Conservation (phyloP, 2,797 vertebrate genomes). For the Crax fasciolata region DNA sequence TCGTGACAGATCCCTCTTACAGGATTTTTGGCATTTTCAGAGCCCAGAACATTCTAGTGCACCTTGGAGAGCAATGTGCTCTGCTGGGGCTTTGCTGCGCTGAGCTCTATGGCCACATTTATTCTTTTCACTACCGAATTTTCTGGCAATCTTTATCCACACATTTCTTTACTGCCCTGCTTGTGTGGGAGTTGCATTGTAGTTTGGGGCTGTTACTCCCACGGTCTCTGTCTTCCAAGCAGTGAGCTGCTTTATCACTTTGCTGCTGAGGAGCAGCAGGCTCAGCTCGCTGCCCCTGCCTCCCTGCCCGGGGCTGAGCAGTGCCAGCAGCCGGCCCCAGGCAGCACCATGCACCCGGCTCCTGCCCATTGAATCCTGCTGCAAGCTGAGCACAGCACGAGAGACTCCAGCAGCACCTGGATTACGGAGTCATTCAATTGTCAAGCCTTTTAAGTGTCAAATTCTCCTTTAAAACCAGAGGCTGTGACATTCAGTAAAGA, state of each 20-base stretch:
- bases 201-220: fast-evolving
- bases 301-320: not conserved
- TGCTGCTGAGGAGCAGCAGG: not conserved
- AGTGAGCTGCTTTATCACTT: fast-evolving
- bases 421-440: conserved; percentile 30
- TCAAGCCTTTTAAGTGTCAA: conserved; percentile 48
- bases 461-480: conserved; percentile 42
- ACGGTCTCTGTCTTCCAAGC: not conserved
- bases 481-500: conserved; percentile 64
- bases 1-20: not conserved
- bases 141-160: not conserved
- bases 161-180: not conserved
- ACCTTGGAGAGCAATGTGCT: not conserved
- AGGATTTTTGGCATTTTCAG: not conserved
- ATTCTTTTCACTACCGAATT: fast-evolving
- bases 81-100: not conserved
- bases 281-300: not conserved
- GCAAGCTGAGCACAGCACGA: not conserved
- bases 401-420: not conserved
- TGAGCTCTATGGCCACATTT: not conserved
- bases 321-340: conserved; percentile 25
- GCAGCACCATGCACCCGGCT: not conserved
- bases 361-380: not conserved
- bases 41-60: not conserved
- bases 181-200: fast-evolving